A percentile compares a stretch with the other conserved stretches of the same genome.
These are phyloP conservation scores for Drosophila kuntzei DNA, from an alignment of 2,888 invertebrate species.

Conservation along the genomic window DNA sequence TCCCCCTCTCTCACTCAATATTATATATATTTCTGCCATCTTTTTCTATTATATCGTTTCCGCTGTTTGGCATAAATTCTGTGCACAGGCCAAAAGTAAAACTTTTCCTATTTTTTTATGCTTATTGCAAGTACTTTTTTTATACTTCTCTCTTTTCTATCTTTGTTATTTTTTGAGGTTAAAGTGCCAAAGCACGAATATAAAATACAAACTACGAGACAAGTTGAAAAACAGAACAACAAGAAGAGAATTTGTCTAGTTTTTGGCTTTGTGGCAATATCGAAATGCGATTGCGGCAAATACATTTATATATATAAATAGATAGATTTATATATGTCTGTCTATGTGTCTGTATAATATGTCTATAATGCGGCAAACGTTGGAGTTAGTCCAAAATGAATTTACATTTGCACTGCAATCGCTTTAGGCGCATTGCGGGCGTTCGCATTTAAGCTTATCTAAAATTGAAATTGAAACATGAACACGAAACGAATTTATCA, in stretches of 20 bases:
- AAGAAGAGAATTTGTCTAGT: conserved; percentile 48
- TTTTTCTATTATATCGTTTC: conserved; percentile 80
- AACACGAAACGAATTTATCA: conserved; percentile 11
- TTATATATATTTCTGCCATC: conserved; percentile 67
- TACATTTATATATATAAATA: conserved; percentile 5
- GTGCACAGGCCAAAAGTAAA: conserved; percentile 38
- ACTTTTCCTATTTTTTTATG: conserved; percentile 51
- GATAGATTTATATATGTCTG: not conserved
- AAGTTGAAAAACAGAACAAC: conserved; percentile 34
- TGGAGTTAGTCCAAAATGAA: conserved; percentile 71
- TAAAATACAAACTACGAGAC: conserved; percentile 55
- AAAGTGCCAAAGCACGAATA: conserved; percentile 74
- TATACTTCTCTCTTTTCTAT: conserved; percentile 19
- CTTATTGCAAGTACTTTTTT: conserved; percentile 46
- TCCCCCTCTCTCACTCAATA: not conserved
- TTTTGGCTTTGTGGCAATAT: conserved; percentile 56
- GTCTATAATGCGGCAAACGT: conserved; percentile 73
- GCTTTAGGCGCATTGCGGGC: conserved; percentile 74
- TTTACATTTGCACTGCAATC: conserved; percentile 72
- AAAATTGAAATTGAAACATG: conserved; percentile 65
- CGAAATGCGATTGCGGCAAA: conserved; percentile 59
- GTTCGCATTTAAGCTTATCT: conserved; percentile 67
- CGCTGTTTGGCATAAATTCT: conserved; percentile 70
- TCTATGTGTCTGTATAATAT: conserved; percentile 33
- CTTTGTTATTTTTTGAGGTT: conserved; percentile 54